phyloP scores from a whole-genome alignment of 1,140 invertebrate species.

The Leucophenga varia region DNA sequence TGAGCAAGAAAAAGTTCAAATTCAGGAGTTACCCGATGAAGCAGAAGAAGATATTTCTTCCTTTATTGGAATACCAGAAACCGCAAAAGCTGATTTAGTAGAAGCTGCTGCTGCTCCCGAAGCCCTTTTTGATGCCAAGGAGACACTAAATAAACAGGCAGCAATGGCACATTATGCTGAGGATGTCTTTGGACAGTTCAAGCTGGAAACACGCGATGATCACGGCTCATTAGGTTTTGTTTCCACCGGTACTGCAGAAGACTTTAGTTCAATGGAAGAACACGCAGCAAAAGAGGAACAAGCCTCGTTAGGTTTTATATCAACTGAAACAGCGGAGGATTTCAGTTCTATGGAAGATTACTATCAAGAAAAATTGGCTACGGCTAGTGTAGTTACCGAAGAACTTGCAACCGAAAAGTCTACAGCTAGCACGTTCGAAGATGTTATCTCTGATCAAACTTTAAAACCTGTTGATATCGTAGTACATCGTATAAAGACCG shows the following conservation, averaged over 20 bases:
- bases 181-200: conserved; percentile 22
- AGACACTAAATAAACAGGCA: conserved; percentile 41
- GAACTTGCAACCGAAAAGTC: conserved; percentile 29
- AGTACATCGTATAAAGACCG: conserved; percentile 60
- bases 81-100: conserved; percentile 26
- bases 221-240: conserved; percentile 43
- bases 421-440: conserved; percentile 31
- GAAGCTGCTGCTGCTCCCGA: conserved; percentile 26
- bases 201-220: conserved; percentile 35
- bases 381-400: conserved; percentile 36
- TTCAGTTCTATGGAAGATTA: conserved; percentile 54
- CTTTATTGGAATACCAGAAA: conserved; percentile 41
- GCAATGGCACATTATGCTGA: conserved; percentile 42
- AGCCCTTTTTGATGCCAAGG: conserved; percentile 36
- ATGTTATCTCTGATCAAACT: conserved; percentile 39
- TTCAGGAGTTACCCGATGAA: conserved; percentile 16
- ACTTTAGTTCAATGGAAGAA: conserved; percentile 47
- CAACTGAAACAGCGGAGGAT: conserved; percentile 48
- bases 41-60: conserved; percentile 32
- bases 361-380: conserved; percentile 41
- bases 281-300: conserved; percentile 43
- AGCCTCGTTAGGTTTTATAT: conserved; percentile 43
- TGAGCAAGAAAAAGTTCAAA: conserved; percentile 4
- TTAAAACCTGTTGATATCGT: conserved; percentile 41
- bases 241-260: conserved; percentile 46